Evolutionary conservation across 2,888 invertebrate species (phyloP), one percentile per base, ranked within the genome.

Genomic region (Synanthedon andrenaeformis): DNA sequence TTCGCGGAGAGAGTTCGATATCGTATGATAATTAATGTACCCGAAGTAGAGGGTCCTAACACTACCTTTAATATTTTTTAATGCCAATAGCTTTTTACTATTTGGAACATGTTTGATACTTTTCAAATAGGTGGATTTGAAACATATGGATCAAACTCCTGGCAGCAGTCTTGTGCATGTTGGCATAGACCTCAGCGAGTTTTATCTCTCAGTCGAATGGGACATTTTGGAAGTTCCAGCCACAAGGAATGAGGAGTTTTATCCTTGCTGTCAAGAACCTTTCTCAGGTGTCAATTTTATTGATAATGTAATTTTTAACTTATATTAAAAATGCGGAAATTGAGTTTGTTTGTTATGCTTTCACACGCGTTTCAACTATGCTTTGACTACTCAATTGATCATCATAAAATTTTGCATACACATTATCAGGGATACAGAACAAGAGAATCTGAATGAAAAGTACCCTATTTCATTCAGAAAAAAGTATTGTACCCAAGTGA

Each of bases 171-270:
- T 96, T 48, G 96, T 96, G 0, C 91, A 92, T 69, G 91, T 93
- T 52, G 96, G 96, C 52, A 97, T 99, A 69, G 98, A 99, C 84
- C 89, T 99, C 62, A 94, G 93, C 64, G 98, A 97, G 81, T 99
- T 98, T 86, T 98, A 98, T 77, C 89, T 96, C 56, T 97, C 97
- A 0, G 98, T 98, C 0, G 98, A 99, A 83, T 99, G 98, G 98
- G 98, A 99, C 74, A 95, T 99, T 62, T 88, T 99, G 4, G 96
- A 96, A 72, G 98, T 98, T 41, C 96, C 96, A 6, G 96, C 96
- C 0, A 92, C 94, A 0, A 91, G 95, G 68, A 96, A 96, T 68
- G 96, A 96, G 73, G 96, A 96, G 77, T 96, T 94, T 71, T 98
- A 98, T 77, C 97, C 97, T 0, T 94, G 95, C 69, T 95, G 94